Evolutionary conservation across 1,140 invertebrate species (phyloP), one percentile per base, ranked within the genome.

Genomic region (Mizuhopecten yessoensis): DNA sequence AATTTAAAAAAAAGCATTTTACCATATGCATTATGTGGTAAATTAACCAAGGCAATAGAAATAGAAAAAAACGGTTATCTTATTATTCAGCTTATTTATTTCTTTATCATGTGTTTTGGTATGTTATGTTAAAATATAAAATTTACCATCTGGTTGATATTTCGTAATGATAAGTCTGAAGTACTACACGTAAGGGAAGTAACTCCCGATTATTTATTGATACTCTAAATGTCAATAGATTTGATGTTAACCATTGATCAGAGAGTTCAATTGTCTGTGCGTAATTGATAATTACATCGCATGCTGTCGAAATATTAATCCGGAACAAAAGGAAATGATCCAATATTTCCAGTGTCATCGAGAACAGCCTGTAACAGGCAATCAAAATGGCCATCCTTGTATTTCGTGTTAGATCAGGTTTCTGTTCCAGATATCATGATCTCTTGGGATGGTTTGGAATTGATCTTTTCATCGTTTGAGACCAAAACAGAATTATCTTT

Each of bases 401-500:
- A 29, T n/a, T 29, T 75, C 57, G 17, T 29, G 57, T 29, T 17
- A 75, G 57, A 75, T 75, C 57, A 75, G 23, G 57, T 75, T 75
- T n/a, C 57, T 29, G 23, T 75, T 2, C 3, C 17, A 45, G 57
- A 75, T 75, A 75, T n/a, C 5, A 9, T 75, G 57, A 75, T 75
- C 57, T 29, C n/a, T 7, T 29, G 57, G 57, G 57, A 75, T 75
- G 57, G 57, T 9, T 75, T 29, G 57, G 11, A 75, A 75, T 75
- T 75, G 57, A 75, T 75, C 57, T 75, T 75, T 75, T 75, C 57
- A 75, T 75, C 23, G 57, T 75, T n/a, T 5, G 57, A n/a, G 57
- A 75, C 57, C 57, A 75, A 75, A 3, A n/a, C 57, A 75, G 57
- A 75, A 75, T 75, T 75, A 75, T n/a, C 57, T 75, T 75, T 75